Conservation (phyloP, 2,113 vertebrate species). For the Colinus virginianus region DNA sequence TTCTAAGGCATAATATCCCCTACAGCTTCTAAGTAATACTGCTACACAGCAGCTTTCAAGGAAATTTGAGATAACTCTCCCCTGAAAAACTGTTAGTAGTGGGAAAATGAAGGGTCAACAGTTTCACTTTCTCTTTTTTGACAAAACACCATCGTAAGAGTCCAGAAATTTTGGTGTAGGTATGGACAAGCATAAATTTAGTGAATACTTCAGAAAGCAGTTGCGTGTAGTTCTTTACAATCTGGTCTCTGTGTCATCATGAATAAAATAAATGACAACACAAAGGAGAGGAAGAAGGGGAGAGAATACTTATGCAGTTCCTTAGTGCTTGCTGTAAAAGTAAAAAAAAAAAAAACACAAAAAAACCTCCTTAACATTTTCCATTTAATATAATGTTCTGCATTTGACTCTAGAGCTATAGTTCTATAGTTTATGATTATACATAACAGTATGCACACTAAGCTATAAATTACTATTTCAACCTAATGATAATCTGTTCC, state of each 20-base stretch:
- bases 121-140: neutral
- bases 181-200: neutral
- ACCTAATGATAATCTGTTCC: neutral
- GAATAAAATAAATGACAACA: conserved; percentile 13
- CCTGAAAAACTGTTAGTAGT: neutral
- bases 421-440: neutral
- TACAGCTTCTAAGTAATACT: neutral
- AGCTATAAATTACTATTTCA: neutral
- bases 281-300: neutral
- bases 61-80: neutral
- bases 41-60: neutral
- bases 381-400: neutral
- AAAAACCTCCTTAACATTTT: neutral
- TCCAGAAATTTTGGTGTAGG: neutral
- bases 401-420: neutral
- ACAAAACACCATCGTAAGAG: neutral
- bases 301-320: neutral
- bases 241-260: neutral
- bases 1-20: neutral
- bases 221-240: neutral
- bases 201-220: neutral
- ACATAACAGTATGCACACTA: neutral
- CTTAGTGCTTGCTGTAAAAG: neutral
- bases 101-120: neutral
- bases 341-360: neutral